Evolutionary conservation across 2,113 vertebrate species (phyloP).

Genomic region (Mustela lutreola): DNA sequence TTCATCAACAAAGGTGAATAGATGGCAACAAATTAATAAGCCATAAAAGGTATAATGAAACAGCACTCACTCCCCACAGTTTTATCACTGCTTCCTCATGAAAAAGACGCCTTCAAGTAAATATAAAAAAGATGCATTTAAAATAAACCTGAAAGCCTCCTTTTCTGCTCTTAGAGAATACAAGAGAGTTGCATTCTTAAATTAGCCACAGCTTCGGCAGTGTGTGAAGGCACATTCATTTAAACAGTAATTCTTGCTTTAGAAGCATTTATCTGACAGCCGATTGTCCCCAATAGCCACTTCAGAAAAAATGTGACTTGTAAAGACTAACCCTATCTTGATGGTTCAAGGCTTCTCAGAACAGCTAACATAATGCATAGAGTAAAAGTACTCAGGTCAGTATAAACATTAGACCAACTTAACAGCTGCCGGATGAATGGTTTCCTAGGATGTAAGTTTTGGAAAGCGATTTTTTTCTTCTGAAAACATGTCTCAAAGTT

Average conservation of each 20-base stretch:
- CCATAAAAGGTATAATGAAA: slow-evolving; percentile 86
- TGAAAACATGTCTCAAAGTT: slow-evolving; percentile 82
- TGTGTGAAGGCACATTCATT: slow-evolving; percentile 86
- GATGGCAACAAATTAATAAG: slow-evolving; percentile 94
- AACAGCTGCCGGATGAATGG: slow-evolving; percentile 84
- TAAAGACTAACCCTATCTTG: slow-evolving; percentile 91
- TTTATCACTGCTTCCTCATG: slow-evolving; percentile 82
- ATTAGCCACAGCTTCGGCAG: slow-evolving; percentile 83
- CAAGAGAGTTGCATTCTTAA: slow-evolving; percentile 85
- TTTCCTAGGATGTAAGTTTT: slow-evolving; percentile 82
- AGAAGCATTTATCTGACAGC: slow-evolving; percentile 91
- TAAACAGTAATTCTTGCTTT: slow-evolving; percentile 92
- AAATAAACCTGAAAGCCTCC: slow-evolving; percentile 89
- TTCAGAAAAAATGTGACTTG: slow-evolving; percentile 91
- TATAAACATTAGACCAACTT: slow-evolving; percentile 88
- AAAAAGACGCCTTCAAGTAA: slow-evolving; percentile 90
- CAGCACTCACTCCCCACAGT: slow-evolving; percentile 83
- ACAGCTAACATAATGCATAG: slow-evolving; percentile 83
- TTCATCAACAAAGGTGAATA: slow-evolving; percentile 94
- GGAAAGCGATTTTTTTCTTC: slow-evolving; percentile 79
- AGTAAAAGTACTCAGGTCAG: slow-evolving; percentile 87
- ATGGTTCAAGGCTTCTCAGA: slow-evolving; percentile 89
- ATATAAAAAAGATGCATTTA: slow-evolving; percentile 86
- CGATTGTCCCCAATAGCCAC: slow-evolving; percentile 89
- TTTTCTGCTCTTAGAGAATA: slow-evolving; percentile 87